phyloP scores from a whole-genome alignment of 1,140 invertebrate species.

The Caenorhabditis tropicalis region DNA sequence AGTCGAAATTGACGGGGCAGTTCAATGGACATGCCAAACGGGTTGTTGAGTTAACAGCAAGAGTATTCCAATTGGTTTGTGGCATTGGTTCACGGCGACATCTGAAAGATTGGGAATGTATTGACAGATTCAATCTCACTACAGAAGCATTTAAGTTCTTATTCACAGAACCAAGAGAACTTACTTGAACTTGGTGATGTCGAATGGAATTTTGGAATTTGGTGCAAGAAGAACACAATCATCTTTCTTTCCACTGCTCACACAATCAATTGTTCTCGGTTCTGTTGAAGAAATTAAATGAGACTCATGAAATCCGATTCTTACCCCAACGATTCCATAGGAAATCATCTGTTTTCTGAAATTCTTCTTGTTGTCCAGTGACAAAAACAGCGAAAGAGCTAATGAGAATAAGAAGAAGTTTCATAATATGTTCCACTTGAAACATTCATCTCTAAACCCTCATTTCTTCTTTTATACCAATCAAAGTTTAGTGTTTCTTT shows the following conservation, averaged over 20 bases:
- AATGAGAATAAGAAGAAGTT: neutral
- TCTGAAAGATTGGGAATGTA: neutral
- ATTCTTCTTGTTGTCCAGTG: neutral
- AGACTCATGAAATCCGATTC: neutral
- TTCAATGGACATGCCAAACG: conserved; percentile 65
- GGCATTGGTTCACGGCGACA: conserved; percentile 64
- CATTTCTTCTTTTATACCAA: neutral
- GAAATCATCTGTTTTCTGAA: conserved; percentile 25
- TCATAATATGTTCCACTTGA: neutral
- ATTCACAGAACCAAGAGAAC: too few relatives aligned
- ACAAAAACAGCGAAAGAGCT: neutral
- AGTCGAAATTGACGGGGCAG: conserved; percentile 64
- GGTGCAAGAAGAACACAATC: conserved; percentile 36
- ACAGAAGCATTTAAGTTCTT: too few relatives aligned
- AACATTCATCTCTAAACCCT: neutral
- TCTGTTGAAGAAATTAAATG: neutral
- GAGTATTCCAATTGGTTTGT: conserved; percentile 63
- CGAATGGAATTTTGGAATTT: conserved; percentile 28
- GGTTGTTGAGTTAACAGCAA: conserved; percentile 60
- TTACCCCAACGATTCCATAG: conserved; percentile 50
- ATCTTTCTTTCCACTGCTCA: conserved; percentile 45
- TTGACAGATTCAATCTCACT: too few relatives aligned
- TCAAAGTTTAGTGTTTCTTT: conserved; percentile 39
- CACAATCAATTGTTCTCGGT: conserved; percentile 38
- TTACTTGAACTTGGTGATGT: conserved; percentile 38